A percentile compares a stretch with the other conserved stretches of the same genome.
phyloP scores from a whole-genome alignment of 2,797 vertebrate species.

The Hoplostethus mediterraneus region DNA sequence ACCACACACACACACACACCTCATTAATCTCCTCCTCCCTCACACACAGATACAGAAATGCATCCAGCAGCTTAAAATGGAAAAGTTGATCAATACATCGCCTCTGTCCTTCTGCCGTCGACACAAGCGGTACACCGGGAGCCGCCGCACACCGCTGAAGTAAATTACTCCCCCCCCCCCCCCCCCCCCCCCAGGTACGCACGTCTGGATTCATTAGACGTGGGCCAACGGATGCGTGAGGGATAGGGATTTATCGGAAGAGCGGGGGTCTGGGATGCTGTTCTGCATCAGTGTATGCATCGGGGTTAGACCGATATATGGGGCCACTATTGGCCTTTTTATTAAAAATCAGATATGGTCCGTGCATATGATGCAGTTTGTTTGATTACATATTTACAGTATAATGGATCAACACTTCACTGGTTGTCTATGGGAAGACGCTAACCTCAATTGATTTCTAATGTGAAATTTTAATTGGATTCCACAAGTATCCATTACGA shows the following conservation, averaged over 20 bases:
- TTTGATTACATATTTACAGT: no score
- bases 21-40: conserved; percentile 65
- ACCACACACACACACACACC: neutral
- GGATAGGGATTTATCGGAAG: conserved; percentile 40
- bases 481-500: no score
- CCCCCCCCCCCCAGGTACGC: conserved; percentile 26
- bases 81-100: conserved; percentile 33
- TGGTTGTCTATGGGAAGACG: no score
- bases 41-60: conserved; percentile 24
- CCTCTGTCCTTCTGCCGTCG: conserved; percentile 21
- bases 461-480: no score
- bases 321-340: neutral
- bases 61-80: conserved; percentile 29
- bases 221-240: conserved; percentile 16
- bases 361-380: no score
- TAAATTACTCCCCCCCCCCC: conserved; percentile 39
- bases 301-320: neutral
- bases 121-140: conserved; percentile 14
- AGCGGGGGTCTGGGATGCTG: neutral
- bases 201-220: conserved; percentile 30
- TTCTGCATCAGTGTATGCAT: conserved; percentile 23
- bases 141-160: conserved; percentile 35
- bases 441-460: no score
- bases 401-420: no score
- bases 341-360: no score